Evolutionary conservation across 2,888 invertebrate species (phyloP), one percentile per base, ranked within the genome.

Genomic region (Anaspis maculata): DNA sequence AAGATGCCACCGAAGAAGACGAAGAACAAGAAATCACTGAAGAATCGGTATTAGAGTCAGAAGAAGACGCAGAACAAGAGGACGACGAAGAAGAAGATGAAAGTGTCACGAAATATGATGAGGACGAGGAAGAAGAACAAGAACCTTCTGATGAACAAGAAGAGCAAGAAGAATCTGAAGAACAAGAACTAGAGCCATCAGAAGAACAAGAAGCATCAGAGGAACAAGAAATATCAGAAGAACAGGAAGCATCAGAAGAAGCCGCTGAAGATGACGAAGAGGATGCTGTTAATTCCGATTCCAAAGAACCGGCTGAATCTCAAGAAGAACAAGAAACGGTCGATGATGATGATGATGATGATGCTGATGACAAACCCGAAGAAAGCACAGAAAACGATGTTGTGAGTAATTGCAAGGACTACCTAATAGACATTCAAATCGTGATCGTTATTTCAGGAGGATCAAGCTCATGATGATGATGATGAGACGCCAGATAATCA

Each of bases 1-100:
- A 65, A 25, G 41, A 49, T 32, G 69, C 70, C 52, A 69, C 71
- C 29, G 57, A 59, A 13, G 70, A 72, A 40, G 71, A 72, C 48
- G 72, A 72, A 52, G 66, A 66, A 48, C 70, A 71, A 45, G 70
- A 71, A 14, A 61, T 63, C 13, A 35, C 16, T 6, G 32, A 35
- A 25, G 9, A 24, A 19, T 6, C 19, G 19, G 9, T 19, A 19
- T 19, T 13, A 9, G 39, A 44, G 3, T 30, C 30, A 22, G 38
- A 41, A 7, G 45, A 47, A 30, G 39, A 42, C 6, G 34, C 37
- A 14, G 33, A 41, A 25, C 39, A 44, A 10, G 44, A 48, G n/a
- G 42, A 47, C 13, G 46, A 45, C 13, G 42, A 46, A 10, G 48
- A 43, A 6, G 34, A 39, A 13, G 34, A 41, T 24, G 45, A 15